These are phyloP conservation scores for Patella pellucida DNA, from an alignment of 2,888 invertebrate species.

Conservation along the genomic window DNA sequence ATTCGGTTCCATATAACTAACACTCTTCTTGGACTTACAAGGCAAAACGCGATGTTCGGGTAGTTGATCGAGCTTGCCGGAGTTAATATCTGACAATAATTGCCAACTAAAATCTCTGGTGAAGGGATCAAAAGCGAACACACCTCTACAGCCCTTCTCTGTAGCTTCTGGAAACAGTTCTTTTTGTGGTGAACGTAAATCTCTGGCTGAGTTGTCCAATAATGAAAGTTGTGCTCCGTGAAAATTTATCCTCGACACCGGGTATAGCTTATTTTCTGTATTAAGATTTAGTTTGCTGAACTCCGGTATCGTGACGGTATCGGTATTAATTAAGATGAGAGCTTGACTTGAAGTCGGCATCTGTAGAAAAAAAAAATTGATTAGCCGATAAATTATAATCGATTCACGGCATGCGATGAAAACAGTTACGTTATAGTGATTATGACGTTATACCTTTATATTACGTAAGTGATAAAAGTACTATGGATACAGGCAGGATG, in stretches of 20 bases:
- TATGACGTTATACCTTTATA: too few species aligned
- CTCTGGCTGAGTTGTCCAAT: not conserved
- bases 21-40: not conserved
- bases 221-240: not conserved
- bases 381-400: too few species aligned
- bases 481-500: too few species aligned
- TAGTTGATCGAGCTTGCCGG: not conserved
- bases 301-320: slow-evolving; percentile 28
- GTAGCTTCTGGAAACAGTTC: not conserved
- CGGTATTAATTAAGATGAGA: slow-evolving; percentile 44
- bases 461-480: too few species aligned
- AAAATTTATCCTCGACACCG: slow-evolving; percentile 12
- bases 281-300: slow-evolving; percentile 10
- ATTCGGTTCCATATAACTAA: not conserved
- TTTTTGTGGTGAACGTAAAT: not conserved
- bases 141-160: slow-evolving; percentile 14
- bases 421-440: too few species aligned
- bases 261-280: not conserved
- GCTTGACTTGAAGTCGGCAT: slow-evolving; percentile 56
- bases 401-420: too few species aligned
- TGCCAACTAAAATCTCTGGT: slow-evolving; percentile 15
- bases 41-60: not conserved
- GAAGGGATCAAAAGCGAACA: slow-evolving; percentile 14
- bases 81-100: slow-evolving; percentile 2
- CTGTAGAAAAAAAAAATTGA: slow-evolving; percentile 1